Conservation (phyloP, 2,888 invertebrate species). For the Lucinisca nassula region DNA sequence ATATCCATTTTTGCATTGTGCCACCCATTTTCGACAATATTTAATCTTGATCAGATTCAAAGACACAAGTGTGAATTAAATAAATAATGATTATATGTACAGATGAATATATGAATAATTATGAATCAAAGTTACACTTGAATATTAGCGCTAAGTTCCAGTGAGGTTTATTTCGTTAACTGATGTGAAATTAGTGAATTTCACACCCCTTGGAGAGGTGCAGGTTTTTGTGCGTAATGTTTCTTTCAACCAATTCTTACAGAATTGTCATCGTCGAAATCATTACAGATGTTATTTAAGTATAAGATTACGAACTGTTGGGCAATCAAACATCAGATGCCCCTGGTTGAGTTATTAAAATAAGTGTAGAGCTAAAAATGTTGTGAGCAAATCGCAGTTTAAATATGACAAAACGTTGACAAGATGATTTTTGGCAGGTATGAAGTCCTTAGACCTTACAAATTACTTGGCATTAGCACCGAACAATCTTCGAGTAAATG, state of each 20-base stretch:
- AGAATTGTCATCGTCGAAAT: constrained; percentile 2
- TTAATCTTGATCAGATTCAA: constrained; percentile 18
- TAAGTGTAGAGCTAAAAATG: neutral
- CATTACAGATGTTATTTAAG: neutral
- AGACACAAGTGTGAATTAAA: constrained; percentile 5
- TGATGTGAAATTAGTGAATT: neutral
- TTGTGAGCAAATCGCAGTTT: neutral
- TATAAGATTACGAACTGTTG: neutral
- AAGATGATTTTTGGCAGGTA: neutral
- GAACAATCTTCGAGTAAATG: neutral
- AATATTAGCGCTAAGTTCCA: constrained; percentile 10
- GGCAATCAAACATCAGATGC: neutral
- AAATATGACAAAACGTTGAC: constrained; percentile 3
- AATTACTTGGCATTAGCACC: constrained; percentile 1
- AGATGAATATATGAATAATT: constrained; percentile 19
- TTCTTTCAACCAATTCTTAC: neutral
- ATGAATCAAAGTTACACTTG: neutral
- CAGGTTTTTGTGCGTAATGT: neutral
- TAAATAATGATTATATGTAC: constrained; percentile 47
- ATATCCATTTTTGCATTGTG: no score
- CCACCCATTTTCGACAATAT: no score
- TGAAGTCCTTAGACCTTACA: neutral
- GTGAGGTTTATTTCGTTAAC: neutral
- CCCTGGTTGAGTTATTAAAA: neutral
- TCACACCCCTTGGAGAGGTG: neutral